phyloP scores from a whole-genome alignment of 1,140 invertebrate genomes.

The Drosophila orena region DNA sequence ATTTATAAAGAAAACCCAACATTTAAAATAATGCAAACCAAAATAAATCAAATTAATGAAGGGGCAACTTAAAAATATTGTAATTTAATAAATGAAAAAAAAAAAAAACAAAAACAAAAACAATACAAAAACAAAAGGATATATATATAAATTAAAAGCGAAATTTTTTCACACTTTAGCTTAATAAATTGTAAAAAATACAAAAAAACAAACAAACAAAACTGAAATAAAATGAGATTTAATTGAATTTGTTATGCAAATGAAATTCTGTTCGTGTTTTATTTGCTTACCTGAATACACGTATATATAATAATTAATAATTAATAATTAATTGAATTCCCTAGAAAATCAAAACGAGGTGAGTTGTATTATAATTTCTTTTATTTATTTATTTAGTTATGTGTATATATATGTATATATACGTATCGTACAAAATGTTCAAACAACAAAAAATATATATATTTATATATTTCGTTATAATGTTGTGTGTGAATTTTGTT shows the following conservation, averaged over 20 bases:
- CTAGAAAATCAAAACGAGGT: not conserved
- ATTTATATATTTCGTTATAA: conserved; percentile 47
- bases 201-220: conserved; percentile 73
- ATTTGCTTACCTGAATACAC: not conserved
- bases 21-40: conserved; percentile 54
- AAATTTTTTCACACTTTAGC: conserved; percentile 85
- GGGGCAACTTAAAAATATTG: conserved; percentile 59
- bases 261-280: conserved; percentile 52
- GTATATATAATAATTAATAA: too few relatives aligned
- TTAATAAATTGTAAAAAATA: conserved; percentile 85
- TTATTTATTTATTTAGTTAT: conserved; percentile 70
- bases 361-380: conserved; percentile 51
- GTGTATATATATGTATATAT: conserved; percentile 58
- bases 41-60: conserved; percentile 55
- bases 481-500: conserved; percentile 45
- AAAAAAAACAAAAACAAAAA: conserved; percentile 52
- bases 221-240: conserved; percentile 85
- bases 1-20: conserved; percentile 64
- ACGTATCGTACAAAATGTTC: conserved; percentile 63
- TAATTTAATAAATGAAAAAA: conserved; percentile 66
- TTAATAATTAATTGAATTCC: too few relatives aligned
- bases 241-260: conserved; percentile 85
- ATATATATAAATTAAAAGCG: conserved; percentile 72
- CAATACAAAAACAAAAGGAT: conserved; percentile 48
- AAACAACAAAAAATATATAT: conserved; percentile 63